Conservation (phyloP, 2,888 invertebrate species). For the Coleophora flavipennella region DNA sequence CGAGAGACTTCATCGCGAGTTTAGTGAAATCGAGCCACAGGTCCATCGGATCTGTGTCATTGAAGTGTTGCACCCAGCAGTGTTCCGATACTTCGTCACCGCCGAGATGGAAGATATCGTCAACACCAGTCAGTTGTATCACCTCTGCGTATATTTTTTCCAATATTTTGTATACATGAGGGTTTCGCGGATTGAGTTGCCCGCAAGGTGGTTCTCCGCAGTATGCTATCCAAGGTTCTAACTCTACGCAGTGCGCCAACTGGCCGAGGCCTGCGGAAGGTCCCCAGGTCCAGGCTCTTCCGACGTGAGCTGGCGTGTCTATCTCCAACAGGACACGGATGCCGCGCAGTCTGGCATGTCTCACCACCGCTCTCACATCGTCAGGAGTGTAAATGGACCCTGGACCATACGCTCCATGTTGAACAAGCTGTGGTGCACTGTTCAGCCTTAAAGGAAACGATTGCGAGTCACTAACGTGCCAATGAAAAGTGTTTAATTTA, state of each 20-base stretch:
- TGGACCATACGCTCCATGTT: constrained; percentile 89
- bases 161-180: constrained; percentile 80
- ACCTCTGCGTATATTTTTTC: constrained; percentile 84
- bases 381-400: constrained; percentile 81
- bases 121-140: constrained; percentile 80
- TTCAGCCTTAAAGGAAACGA: constrained; percentile 90
- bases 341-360: constrained; percentile 85
- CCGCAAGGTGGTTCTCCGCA: constrained; percentile 92
- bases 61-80: constrained; percentile 83
- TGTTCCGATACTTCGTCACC: constrained; percentile 87
- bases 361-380: constrained; percentile 80
- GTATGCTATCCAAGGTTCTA: constrained; percentile 84
- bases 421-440: constrained; percentile 82
- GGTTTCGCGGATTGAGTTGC: constrained; percentile 86
- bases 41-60: constrained; percentile 83
- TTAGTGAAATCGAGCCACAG: constrained; percentile 85
- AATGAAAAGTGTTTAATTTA: constrained; percentile 94
- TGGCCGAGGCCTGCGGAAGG: constrained; percentile 82
- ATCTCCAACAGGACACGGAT: constrained; percentile 91
- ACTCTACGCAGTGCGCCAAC: constrained; percentile 85
- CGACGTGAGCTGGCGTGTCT: constrained; percentile 92
- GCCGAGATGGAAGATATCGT: constrained; percentile 88
- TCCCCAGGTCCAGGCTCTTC: constrained; percentile 90
- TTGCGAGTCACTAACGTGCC: constrained; percentile 93
- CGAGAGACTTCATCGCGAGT: constrained; percentile 74